Evolutionary conservation across 1,140 invertebrate species (phyloP), one percentile per base, ranked within the genome.

Genomic region (Conus betulinus): DNA sequence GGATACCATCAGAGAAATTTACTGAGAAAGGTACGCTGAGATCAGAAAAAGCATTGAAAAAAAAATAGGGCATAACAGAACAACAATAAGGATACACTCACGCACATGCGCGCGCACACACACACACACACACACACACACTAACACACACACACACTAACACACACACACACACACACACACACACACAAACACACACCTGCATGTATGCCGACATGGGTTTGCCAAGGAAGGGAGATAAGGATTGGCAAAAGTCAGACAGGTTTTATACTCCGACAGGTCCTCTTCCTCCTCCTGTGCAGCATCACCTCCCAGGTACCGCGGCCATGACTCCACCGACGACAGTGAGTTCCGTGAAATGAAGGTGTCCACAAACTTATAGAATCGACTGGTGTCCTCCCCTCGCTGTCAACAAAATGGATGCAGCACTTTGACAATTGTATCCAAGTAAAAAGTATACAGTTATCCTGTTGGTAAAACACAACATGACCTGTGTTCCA

Each of bases 171-270:
- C 76, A 78, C 76, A 53, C 57, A 79, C 67, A 23, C 52, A 87
- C 53, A 82, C 51, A 10, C 27, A 53, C 52, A 82, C 25, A 11
- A 1, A 57, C 25, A 89, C 83, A n/a, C 17, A 90, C 89, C 88
- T 95, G 93, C 52, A 94, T 92, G 85, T 94, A 94, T 20, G 94
- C 93, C 25, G 93, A 94, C 87, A 94, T 87, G 3, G 94, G 94
- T 85, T 93, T 93, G 13, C 90, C 93, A 13, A 93, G 92, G 84
- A 94, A 27, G 85, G 74, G 10, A 55, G 71, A 5, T 74, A 51
- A 8, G 71, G 85, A 17, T 57, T 93, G 93, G 7, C 92, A 93
- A 84, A 94, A 83, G 13, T 93, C 93, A 13, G 93, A 91, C 27
- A 88, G 81, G 88, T 94, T 93, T 15, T 88, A 51, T 87, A 92